Evolutionary conservation across 2,888 invertebrate genomes (phyloP), one percentile per base, ranked within the genome.

Genomic region (Aphidoletes aphidimyza): DNA sequence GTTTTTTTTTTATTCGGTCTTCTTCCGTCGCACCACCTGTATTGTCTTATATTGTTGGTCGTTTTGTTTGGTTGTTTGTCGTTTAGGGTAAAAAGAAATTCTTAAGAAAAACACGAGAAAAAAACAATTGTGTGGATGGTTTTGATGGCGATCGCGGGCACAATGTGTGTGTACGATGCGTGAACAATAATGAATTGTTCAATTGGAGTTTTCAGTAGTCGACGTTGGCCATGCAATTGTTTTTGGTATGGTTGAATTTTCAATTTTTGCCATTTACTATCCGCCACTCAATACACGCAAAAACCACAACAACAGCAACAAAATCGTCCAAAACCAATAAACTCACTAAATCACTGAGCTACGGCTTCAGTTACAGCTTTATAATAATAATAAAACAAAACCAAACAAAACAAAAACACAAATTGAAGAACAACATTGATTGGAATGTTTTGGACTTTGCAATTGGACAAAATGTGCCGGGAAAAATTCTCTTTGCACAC

Each of bases 131-230:
- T 78, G 78, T 17, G 36, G 36, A 36, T 78, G 34, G 36, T n/a
- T 34, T 17, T 78, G 26, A 8, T 26, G n/a, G 59, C 3, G 22
- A 6, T 34, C 36, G 34, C 2, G n/a, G n/a, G 17, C 36, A 36
- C 78, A 78, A 34, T 78, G 19, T 36, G 78, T n/a, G n/a, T 78
- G 78, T 34, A 78, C 78, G 78, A 19, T 78, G 78, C 78, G 78
- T 78, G 78, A 78, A 78, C 78, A 78, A 78, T 78, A 54, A 22
- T 54, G 54, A 54, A 54, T 22, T 54, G 26, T 54, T 47, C 17
- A 47, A 17, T 26, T 30, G 2, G 30, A 69, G 30, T 30, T 69
- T 2, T 14, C 9, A 3, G 54, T 54, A 0, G 54, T 69, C 14
- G 69, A 14, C 69, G 69, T 69, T 30, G 54, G 42, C 11, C n/a